Percentiles rank a stretch among this genome's conserved stretches.
Conservation (phyloP, 2,888 invertebrate species). For the Anaspis maculata region DNA sequence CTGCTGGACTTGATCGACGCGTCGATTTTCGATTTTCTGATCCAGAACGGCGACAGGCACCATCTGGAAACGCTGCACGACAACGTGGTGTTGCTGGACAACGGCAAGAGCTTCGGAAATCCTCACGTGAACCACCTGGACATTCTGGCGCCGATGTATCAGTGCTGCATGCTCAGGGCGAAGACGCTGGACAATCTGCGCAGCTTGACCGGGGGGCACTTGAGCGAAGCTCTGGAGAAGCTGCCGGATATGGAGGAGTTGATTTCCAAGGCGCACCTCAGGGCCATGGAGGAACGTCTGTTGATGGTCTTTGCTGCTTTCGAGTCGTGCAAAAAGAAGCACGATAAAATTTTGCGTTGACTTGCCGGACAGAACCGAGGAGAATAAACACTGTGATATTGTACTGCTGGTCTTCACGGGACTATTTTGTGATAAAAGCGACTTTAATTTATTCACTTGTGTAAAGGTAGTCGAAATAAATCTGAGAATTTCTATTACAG, state of each 20-base stretch:
- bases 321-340: slow-evolving; percentile 51
- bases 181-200: slow-evolving; percentile 62
- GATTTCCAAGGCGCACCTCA: slow-evolving; percentile 62
- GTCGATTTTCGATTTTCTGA: slow-evolving; percentile 84
- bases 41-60: slow-evolving; percentile 93
- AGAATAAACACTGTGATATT: too few species aligned
- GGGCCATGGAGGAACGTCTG: slow-evolving; percentile 69
- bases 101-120: slow-evolving; percentile 90
- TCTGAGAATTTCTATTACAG: too few species aligned
- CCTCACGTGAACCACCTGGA: slow-evolving; percentile 77
- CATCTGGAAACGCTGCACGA: slow-evolving; percentile 77
- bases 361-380: too few species aligned
- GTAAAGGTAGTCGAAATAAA: too few species aligned
- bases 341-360: background rate
- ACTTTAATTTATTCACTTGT: too few species aligned
- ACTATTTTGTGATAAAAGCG: too few species aligned
- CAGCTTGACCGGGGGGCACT: slow-evolving; percentile 61
- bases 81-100: slow-evolving; percentile 74
- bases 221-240: slow-evolving; percentile 56
- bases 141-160: slow-evolving; percentile 87
- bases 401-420: too few species aligned
- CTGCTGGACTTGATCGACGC: slow-evolving; percentile 82
- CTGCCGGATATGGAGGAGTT: slow-evolving; percentile 50
- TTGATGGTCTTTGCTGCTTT: slow-evolving; percentile 67
- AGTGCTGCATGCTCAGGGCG: slow-evolving; percentile 76